A percentile compares a stretch with the other conserved stretches of the same genome.
Conservation (phyloP, 2,113 vertebrate genomes). For the Hippocampus mohnikei region DNA sequence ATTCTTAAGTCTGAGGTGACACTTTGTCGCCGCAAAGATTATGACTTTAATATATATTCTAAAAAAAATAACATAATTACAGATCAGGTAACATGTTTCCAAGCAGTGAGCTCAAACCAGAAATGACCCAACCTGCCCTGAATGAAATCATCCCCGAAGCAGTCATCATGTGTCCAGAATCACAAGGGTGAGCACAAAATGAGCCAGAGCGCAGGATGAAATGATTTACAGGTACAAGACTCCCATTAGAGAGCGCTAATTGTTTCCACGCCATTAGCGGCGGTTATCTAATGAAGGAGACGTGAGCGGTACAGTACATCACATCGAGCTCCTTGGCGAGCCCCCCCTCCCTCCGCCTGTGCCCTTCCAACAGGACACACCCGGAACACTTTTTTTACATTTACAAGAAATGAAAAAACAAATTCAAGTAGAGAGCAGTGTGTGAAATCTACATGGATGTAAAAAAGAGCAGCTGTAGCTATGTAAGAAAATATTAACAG, state of each 20-base stretch:
- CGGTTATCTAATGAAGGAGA: conserved; percentile 79
- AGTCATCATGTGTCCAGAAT: conserved; percentile 3
- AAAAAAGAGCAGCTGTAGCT: conserved; percentile 35
- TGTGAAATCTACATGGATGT: conserved; percentile 72
- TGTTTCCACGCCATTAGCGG: conserved; percentile 82
- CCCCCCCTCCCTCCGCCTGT: not conserved
- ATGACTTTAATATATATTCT: not conserved
- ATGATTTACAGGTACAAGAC: conserved; percentile 81
- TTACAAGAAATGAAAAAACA: not conserved
- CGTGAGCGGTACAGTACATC: conserved; percentile 69
- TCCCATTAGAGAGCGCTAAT: conserved; percentile 79
- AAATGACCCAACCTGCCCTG: not conserved
- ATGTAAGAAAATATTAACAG: not conserved
- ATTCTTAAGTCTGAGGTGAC: too few relatives aligned
- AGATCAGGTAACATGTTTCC: not conserved
- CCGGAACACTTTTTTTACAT: not conserved
- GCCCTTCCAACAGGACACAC: conserved; percentile 43
- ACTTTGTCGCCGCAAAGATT: not conserved
- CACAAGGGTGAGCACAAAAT: conserved; percentile 59
- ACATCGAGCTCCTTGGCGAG: conserved; percentile 38
- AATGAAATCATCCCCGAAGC: not conserved
- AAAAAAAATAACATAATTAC: not conserved
- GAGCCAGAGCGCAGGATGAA: conserved; percentile 64
- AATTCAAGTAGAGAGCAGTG: not conserved
- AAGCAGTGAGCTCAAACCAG: not conserved